These are phyloP conservation scores for Campaea margaritaria DNA, from an alignment of 2,888 invertebrate species.

Conservation along the genomic window DNA sequence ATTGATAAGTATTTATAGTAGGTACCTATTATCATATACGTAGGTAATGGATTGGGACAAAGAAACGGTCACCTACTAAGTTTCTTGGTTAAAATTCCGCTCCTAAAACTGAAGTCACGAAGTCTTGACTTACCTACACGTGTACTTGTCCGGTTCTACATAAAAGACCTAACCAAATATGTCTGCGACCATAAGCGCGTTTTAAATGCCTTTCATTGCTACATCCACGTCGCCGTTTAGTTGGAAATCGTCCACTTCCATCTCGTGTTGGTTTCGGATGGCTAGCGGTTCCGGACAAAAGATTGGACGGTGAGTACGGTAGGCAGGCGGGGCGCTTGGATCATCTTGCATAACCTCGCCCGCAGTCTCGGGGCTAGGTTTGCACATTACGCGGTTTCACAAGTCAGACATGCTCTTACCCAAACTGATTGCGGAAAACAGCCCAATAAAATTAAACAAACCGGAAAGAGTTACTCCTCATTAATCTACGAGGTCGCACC, in stretches of 20 bases:
- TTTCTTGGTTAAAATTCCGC: conserved; percentile 9
- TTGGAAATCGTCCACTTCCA: conserved; percentile 30
- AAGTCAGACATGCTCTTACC: conserved; percentile 68
- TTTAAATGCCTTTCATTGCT: conserved; percentile 33
- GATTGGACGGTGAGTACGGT: conserved; percentile 10
- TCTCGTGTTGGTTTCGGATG: conserved; percentile 24
- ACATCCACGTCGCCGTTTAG: conserved; percentile 22
- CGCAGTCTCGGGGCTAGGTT: conserved; percentile 43
- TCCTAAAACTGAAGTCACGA: conserved; percentile 17
- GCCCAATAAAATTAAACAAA: conserved; percentile 58
- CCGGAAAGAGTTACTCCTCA: conserved; percentile 55
- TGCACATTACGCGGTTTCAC: conserved; percentile 61
- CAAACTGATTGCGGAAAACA: conserved; percentile 70
- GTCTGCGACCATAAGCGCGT: conserved; percentile 23
- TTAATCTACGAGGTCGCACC: conserved; percentile 46
- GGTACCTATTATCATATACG: too few species aligned
- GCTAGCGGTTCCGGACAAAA: conserved; percentile 35
- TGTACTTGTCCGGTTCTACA: conserved; percentile 19
- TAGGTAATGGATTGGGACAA: neutral
- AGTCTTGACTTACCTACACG: conserved; percentile 8
- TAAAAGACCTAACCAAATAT: conserved; percentile 36
- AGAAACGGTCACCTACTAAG: neutral
- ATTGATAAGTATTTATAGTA: too few species aligned
- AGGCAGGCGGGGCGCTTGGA: conserved; percentile 38
- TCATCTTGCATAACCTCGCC: conserved; percentile 60